These are phyloP conservation scores for Luehdorfia chinensis DNA, from an alignment of 1,140 invertebrate species.

Conservation along the genomic window DNA sequence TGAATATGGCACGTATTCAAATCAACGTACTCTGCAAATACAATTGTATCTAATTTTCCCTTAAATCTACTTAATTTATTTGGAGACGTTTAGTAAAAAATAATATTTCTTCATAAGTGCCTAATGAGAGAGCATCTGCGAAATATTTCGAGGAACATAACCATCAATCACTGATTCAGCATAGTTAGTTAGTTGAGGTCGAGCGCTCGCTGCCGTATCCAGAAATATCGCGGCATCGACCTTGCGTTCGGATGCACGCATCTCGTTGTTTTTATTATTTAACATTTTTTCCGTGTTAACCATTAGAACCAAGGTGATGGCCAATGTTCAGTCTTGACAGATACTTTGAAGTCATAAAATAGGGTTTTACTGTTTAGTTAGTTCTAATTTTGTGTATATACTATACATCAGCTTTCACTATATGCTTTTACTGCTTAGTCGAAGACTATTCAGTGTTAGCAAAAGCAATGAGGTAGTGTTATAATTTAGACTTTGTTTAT, in stretches of 20 bases:
- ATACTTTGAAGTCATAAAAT: not conserved
- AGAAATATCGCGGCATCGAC: conserved; percentile 69
- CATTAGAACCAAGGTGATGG: conserved; percentile 61
- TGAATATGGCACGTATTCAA: too few relatives aligned
- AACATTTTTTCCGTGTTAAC: conserved; percentile 48
- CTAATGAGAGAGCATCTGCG: conserved; percentile 40
- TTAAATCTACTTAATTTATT: too few relatives aligned
- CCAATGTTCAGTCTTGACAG: conserved; percentile 21
- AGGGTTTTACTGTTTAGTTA: not conserved
- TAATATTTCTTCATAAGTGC: conserved; percentile 25
- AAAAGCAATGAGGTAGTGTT: too few relatives aligned
- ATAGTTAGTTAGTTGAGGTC: conserved; percentile 51
- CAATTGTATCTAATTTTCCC: too few relatives aligned
- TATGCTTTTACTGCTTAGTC: too few relatives aligned
- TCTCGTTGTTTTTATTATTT: conserved; percentile 66
- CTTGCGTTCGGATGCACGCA: conserved; percentile 63
- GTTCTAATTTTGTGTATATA: not conserved
- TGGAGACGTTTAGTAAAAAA: too few relatives aligned
- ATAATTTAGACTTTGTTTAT: too few relatives aligned
- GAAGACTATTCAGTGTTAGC: too few relatives aligned
- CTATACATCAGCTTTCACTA: not conserved
- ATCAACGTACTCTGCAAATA: too few relatives aligned
- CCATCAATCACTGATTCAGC: conserved; percentile 59
- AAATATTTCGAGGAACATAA: conserved; percentile 56
- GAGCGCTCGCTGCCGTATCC: conserved; percentile 52